Conservation (phyloP, 2,888 invertebrate genomes). For the Plagodis pulveraria region DNA sequence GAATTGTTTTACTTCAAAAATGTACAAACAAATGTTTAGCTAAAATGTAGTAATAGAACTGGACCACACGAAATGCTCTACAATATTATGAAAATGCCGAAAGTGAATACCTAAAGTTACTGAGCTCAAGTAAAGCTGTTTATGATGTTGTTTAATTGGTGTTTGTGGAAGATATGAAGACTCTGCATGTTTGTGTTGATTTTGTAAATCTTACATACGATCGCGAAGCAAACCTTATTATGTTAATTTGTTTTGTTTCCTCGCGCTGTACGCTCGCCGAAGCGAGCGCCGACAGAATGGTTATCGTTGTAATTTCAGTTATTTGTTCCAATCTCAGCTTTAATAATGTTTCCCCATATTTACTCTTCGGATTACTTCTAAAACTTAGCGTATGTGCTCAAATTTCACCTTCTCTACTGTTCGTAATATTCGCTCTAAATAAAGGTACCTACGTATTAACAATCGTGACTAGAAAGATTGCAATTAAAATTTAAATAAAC, state of each 20-base stretch:
- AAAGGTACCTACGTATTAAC: too few species aligned
- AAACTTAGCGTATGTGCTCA: conserved; percentile 4
- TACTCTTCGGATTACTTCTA: conserved; percentile 14
- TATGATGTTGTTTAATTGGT: not conserved
- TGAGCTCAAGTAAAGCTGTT: too few species aligned
- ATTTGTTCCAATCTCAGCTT: conserved; percentile 20
- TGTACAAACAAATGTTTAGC: too few species aligned
- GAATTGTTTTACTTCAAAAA: too few species aligned
- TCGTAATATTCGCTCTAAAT: not conserved
- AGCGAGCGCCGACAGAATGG: conserved; percentile 5
- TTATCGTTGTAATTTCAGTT: conserved; percentile 22
- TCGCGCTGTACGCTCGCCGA: conserved; percentile 2
- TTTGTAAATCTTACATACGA: conserved; percentile 4
- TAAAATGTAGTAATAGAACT: too few species aligned
- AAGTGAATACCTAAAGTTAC: too few species aligned
- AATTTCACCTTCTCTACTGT: conserved; percentile 6
- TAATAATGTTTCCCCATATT: conserved; percentile 14
- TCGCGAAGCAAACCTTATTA: conserved; percentile 5
- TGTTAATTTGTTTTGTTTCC: conserved; percentile 11
- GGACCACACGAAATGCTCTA: too few species aligned
- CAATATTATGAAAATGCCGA: too few species aligned
- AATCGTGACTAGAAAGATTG: too few species aligned
- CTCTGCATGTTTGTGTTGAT: not conserved
- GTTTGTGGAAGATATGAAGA: not conserved
- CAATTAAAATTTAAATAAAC: too few species aligned